Evolutionary conservation across 2,797 vertebrate genomes (phyloP).

Genomic region (Halcyon leucocephala): DNA sequence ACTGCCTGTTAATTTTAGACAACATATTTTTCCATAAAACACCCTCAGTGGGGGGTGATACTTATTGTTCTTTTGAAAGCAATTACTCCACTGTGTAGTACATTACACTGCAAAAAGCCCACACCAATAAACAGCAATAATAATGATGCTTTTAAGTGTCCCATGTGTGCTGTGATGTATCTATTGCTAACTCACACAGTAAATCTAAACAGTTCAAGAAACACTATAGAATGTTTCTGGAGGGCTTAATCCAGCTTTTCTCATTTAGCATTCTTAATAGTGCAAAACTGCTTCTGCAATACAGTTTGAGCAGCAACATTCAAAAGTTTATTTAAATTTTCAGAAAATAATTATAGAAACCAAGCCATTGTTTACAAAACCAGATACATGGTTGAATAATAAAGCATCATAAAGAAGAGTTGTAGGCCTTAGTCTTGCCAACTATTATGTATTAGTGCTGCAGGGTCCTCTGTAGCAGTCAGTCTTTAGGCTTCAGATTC

Average conservation of each 20-base stretch:
- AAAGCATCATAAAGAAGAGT: neutral
- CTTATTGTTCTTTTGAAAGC: conserved; percentile 55
- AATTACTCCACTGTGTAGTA: conserved; percentile 23
- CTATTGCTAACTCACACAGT: conserved; percentile 34
- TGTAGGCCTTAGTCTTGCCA: neutral
- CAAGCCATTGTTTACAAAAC: neutral
- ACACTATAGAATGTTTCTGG: neutral
- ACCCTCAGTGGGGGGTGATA: neutral
- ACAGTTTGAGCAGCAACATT: neutral
- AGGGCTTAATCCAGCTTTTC: neutral
- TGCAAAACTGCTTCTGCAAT: neutral
- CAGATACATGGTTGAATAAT: neutral
- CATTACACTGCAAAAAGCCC: neutral
- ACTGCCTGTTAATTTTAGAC: conserved; percentile 44
- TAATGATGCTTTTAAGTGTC: conserved; percentile 54
- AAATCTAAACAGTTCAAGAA: conserved; percentile 48
- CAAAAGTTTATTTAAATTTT: neutral
- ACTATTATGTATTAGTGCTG: neutral
- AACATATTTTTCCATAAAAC: conserved; percentile 31
- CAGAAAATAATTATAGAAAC: neutral
- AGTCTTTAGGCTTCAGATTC: neutral
- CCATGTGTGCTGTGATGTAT: conserved; percentile 29
- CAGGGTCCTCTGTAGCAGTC: neutral
- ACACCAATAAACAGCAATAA: conserved; percentile 61
- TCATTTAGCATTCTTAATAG: conserved; percentile 15